These are phyloP conservation scores for Todiramphus saurophagus DNA, from an alignment of 2,113 vertebrate species.

Conservation along the genomic window DNA sequence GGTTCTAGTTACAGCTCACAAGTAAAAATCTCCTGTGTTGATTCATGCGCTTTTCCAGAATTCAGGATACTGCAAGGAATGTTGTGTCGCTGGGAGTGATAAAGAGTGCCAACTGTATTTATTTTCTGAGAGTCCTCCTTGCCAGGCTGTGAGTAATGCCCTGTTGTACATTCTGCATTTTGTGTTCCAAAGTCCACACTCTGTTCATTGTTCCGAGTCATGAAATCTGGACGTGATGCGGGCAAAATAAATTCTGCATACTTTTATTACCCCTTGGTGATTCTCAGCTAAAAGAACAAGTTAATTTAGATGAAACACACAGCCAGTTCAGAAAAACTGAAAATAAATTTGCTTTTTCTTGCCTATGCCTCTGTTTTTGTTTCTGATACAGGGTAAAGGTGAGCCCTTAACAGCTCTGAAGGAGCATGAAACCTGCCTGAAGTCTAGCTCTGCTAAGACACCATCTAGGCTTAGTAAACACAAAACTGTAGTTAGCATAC, in stretches of 20 bases:
- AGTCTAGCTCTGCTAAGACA: not conserved
- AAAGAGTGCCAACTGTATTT: constrained; percentile 65
- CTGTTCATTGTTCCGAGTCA: constrained; percentile 54
- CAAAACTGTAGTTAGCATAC: not conserved
- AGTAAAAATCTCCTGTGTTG: constrained; percentile 45
- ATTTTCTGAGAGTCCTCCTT: constrained; percentile 25
- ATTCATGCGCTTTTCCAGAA: constrained; percentile 26
- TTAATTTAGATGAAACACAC: constrained; percentile 25
- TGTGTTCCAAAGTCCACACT: constrained; percentile 51
- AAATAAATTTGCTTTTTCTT: not conserved
- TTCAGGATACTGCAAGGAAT: not conserved
- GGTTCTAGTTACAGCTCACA: not conserved
- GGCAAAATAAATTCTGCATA: constrained; percentile 25
- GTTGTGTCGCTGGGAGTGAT: constrained; percentile 44
- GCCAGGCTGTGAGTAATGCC: constrained; percentile 12
- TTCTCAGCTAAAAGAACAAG: constrained; percentile 40
- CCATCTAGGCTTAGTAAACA: not conserved
- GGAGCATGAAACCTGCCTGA: not conserved
- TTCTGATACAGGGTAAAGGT: not conserved
- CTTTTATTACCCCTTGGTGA: constrained; percentile 20
- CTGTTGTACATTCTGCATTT: constrained; percentile 32
- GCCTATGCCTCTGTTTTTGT: not conserved
- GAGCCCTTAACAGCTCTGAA: not conserved
- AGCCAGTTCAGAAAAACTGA: not conserved
- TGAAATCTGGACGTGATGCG: constrained; percentile 18